phyloP scores from a whole-genome alignment of 2,888 invertebrate genomes.

The Coecobrya sp. region DNA sequence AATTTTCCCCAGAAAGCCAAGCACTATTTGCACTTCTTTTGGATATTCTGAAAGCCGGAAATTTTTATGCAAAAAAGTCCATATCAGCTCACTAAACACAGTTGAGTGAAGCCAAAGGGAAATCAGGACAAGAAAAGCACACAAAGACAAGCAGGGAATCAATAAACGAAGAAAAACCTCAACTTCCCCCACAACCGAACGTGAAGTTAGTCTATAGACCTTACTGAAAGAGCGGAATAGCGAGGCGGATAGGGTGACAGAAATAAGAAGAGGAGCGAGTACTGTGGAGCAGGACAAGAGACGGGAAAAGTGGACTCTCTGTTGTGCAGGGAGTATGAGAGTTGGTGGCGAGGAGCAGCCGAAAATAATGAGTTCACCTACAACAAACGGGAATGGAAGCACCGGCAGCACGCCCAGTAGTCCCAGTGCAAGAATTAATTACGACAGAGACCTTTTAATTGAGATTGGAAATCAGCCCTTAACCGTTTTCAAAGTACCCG shows the following conservation, averaged over 20 bases:
- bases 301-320: too few relatives aligned
- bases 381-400: conserved; percentile 61
- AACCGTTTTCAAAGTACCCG: conserved; percentile 81
- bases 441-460: conserved; percentile 83
- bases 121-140: neutral
- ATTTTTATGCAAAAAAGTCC: neutral
- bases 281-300: neutral
- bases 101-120: neutral
- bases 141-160: neutral
- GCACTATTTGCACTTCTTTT: too few relatives aligned
- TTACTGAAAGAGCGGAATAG: too few relatives aligned
- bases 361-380: conserved; percentile 62
- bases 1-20: too few relatives aligned
- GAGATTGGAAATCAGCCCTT: conserved; percentile 78
- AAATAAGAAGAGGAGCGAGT: neutral
- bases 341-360: conserved; percentile 60
- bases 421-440: conserved; percentile 80
- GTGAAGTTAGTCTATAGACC: too few relatives aligned
- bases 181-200: neutral
- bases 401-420: conserved; percentile 71
- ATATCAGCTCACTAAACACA: too few relatives aligned
- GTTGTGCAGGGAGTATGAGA: conserved; percentile 64
- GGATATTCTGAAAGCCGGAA: too few relatives aligned
- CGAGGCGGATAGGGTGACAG: conserved; percentile 14
- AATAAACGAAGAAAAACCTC: neutral